A percentile compares a stretch with the other conserved stretches of the same genome.
Conservation (phyloP, 1,140 invertebrate species). For the Drosophila bifasciata region DNA sequence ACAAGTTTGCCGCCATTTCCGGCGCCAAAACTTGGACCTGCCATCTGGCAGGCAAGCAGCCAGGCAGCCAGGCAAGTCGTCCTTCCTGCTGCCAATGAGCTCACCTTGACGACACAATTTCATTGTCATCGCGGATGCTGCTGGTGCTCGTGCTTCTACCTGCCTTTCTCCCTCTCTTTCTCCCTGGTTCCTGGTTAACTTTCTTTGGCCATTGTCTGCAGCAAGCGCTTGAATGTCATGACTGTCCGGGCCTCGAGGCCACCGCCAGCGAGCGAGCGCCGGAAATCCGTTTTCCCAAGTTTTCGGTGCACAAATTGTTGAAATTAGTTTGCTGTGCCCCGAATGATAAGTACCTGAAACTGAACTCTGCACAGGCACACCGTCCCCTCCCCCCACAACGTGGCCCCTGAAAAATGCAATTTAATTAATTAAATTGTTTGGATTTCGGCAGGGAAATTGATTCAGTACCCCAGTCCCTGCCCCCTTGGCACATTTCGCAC, state of each 20-base stretch:
- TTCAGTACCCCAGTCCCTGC: not conserved
- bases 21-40: slow-evolving; percentile 53
- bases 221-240: slow-evolving; percentile 43
- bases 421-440: slow-evolving; percentile 77
- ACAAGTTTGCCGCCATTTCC: slow-evolving; percentile 61
- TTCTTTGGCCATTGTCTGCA: slow-evolving; percentile 75
- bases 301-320: slow-evolving; percentile 78
- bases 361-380: slow-evolving; percentile 33
- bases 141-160: not conserved
- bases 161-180: not conserved
- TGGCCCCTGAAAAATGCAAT: slow-evolving; percentile 64
- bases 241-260: slow-evolving; percentile 12
- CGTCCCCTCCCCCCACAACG: not conserved
- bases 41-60: not conserved
- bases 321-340: slow-evolving; percentile 79
- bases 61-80: not conserved
- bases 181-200: slow-evolving; percentile 60
- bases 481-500: not conserved
- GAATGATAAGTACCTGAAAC: slow-evolving; percentile 77
- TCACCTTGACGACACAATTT: slow-evolving; percentile 65
- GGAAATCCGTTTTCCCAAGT: slow-evolving; percentile 78
- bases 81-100: slow-evolving; percentile 7
- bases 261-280: slow-evolving; percentile 7
- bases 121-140: slow-evolving; percentile 62
- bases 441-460: slow-evolving; percentile 23